Evolutionary conservation across 2,113 vertebrate genomes (phyloP).

Genomic region (Ardeotis arabs): DNA sequence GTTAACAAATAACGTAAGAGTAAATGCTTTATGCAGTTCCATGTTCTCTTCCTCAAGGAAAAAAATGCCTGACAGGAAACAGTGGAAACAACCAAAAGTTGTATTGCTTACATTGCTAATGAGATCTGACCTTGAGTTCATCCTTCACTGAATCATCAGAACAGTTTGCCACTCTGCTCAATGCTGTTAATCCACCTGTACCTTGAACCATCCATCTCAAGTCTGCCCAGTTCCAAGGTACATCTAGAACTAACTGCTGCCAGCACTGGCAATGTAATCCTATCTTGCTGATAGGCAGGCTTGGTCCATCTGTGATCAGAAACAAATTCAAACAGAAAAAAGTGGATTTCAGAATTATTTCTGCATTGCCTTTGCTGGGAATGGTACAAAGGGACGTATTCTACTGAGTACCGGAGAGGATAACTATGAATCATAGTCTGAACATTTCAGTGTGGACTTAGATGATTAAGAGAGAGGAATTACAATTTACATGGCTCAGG

Average conservation of each 20-base stretch:
- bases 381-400: background rate
- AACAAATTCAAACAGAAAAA: background rate
- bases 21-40: background rate
- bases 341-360: background rate
- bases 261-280: background rate
- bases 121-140: background rate
- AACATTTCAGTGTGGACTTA: background rate
- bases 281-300: background rate
- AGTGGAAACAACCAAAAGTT: background rate
- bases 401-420: background rate
- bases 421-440: background rate
- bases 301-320: background rate
- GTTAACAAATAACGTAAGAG: background rate
- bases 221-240: background rate
- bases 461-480: background rate
- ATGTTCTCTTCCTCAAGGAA: background rate
- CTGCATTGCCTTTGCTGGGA: background rate
- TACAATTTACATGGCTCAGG: background rate
- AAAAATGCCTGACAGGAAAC: background rate
- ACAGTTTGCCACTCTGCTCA: accelerated
- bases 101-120: background rate
- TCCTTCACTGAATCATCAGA: background rate
- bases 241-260: background rate
- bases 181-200: background rate
- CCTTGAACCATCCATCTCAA: background rate